Evolutionary conservation across 37 sponge, comb jelly and placozoan genomes (phyloP), one percentile per base, ranked within the genome.

Genomic region (Oscarella lobularis): DNA sequence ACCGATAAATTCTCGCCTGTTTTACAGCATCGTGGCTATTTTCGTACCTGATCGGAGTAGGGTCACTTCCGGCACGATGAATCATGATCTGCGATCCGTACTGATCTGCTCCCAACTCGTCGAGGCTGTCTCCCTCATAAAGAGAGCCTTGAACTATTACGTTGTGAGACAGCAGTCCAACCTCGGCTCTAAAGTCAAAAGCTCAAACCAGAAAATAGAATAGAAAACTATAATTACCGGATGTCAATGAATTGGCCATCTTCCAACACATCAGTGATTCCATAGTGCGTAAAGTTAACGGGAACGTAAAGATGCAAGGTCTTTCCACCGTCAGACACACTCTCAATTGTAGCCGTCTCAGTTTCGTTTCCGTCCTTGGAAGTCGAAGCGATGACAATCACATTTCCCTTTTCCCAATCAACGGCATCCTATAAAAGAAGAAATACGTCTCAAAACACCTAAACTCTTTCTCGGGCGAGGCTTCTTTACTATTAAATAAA

Each of bases 111-210:
- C 84, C 87, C 3, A 71, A 81, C 1, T 71, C 86, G 31, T 67
- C 76, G 31, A 68, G 36, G 35, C 69, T 67, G 9, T 70, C 70
- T 32, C 2, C 30, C 39, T 41, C 73, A 31, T 72, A n/a, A 27
- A 38, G 72, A 40, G 78, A 72, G 34, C 93, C 93, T 48, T 88
- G 78, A 3, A 92, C 66, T 4, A 88, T 54, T 33, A 92, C 88
- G 81, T 92, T 92, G 70, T 88, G 88, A 41, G 86, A 75, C 29
- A 92, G 86, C 5, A 88, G 66, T 0, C 93, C 93, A 41, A 92
- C 93, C 54, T 90, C 91, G 36, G 91, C 91, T 39, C 91, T 82
- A 48, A n/a, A n/a, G n/a, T n/a, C n/a, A n/a, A n/a, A n/a, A n/a
- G n/a, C n/a, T n/a, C n/a, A n/a, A n/a, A n/a, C n/a, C n/a, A n/a